Percentiles rank a stretch among this genome's conserved stretches.
phyloP scores from a whole-genome alignment of 2,113 vertebrate species.

The Bambusicola thoracicus region DNA sequence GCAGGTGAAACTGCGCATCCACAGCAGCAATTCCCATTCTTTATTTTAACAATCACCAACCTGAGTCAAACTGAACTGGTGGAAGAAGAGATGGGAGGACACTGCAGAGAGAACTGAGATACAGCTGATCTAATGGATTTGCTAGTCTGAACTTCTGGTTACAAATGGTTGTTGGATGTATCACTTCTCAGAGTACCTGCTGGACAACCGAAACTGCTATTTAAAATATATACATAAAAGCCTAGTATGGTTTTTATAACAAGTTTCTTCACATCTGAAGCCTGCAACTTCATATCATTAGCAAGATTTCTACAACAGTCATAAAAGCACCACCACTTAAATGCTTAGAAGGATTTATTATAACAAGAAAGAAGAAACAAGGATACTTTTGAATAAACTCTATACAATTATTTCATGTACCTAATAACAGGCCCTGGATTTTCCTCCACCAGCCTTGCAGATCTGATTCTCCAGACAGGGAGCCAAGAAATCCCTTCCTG shows the following conservation, averaged over 20 bases:
- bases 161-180: background rate
- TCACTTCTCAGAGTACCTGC: background rate
- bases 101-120: background rate
- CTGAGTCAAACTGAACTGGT: background rate
- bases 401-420: background rate
- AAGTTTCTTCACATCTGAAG: background rate
- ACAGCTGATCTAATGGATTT: slow-evolving; percentile 6
- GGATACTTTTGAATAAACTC: background rate
- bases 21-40: background rate
- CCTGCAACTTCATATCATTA: background rate
- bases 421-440: background rate
- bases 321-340: background rate
- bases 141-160: background rate
- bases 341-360: background rate
- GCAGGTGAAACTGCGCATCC: background rate
- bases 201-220: accelerated
- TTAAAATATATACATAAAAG: background rate
- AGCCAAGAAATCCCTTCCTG: background rate
- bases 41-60: background rate
- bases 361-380: background rate
- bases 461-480: background rate
- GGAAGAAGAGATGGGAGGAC: background rate
- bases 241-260: background rate
- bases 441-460: background rate
- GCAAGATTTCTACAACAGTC: background rate